phyloP scores from a whole-genome alignment of 1,140 invertebrate species.

The Drosophila lacertosa region DNA sequence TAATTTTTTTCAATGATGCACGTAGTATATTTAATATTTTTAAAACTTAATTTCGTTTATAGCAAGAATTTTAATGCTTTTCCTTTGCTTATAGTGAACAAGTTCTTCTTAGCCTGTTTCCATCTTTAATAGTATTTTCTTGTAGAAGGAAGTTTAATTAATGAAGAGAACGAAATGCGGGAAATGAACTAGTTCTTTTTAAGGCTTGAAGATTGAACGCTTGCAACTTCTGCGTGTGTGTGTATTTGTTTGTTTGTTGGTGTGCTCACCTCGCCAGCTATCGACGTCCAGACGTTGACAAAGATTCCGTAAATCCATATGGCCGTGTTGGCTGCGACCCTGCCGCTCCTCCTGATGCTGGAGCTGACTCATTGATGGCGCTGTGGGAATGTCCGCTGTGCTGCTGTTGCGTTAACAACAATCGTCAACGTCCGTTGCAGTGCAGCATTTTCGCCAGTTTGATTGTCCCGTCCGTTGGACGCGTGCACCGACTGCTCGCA shows the following conservation, averaged over 20 bases:
- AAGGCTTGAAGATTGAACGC: background rate
- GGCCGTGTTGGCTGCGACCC: constrained; percentile 21
- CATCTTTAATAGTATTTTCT: too few species aligned
- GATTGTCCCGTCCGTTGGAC: constrained; percentile 26
- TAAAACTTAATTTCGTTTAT: too few species aligned
- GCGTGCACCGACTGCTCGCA: constrained; percentile 6
- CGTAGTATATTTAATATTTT: too few species aligned
- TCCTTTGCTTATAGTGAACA: too few species aligned
- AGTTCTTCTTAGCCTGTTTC: too few species aligned
- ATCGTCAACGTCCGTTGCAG: constrained; percentile 71
- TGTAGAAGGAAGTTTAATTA: too few species aligned
- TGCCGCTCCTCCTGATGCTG: constrained; percentile 31
- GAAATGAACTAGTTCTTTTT: too few species aligned
- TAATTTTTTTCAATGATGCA: too few species aligned
- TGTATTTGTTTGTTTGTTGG: background rate
- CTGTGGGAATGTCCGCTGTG: background rate
- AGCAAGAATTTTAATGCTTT: background rate
- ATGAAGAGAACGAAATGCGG: too few species aligned
- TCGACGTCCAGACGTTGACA: constrained; percentile 60
- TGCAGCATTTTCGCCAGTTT: constrained; percentile 73
- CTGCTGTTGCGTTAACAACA: constrained; percentile 3
- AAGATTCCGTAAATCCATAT: constrained; percentile 65
- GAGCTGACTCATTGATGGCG: constrained; percentile 27
- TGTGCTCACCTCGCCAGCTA: constrained; percentile 45
- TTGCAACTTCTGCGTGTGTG: background rate